Percentiles rank a stretch among this genome's conserved stretches.
Evolutionary conservation across 2,888 invertebrate species (phyloP).

Genomic region (Theretra japonica): DNA sequence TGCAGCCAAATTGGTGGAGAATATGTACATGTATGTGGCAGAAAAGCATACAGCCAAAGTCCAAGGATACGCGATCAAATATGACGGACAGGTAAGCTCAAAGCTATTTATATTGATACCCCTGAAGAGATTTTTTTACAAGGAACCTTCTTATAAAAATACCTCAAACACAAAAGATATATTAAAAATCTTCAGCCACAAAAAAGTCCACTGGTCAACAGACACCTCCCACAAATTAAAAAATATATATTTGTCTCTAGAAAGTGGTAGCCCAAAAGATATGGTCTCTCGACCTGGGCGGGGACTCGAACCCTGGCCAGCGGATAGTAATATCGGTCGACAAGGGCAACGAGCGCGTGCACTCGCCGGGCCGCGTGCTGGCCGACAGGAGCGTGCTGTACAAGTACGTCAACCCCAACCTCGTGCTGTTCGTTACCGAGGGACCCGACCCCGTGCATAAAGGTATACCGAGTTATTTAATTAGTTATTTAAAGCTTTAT

Average conservation of each 20-base stretch:
- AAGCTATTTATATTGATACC: neutral
- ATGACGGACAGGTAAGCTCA: conserved; percentile 65
- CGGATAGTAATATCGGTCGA: conserved; percentile 86
- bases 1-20: conserved; percentile 79
- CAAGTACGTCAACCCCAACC: conserved; percentile 99
- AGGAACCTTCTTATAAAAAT: no score
- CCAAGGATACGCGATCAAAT: conserved; percentile 73
- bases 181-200: no score
- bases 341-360: conserved; percentile 91
- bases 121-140: neutral
- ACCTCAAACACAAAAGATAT: no score
- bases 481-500: no score
- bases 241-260: conserved; percentile 58
- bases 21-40: conserved; percentile 76
- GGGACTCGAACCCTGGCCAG: conserved; percentile 82
- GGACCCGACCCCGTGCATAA: conserved; percentile 90
- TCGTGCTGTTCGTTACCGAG: conserved; percentile 93
- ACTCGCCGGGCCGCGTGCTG: conserved; percentile 97
- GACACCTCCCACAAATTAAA: no score
- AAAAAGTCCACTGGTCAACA: no score
- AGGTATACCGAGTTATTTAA: conserved; percentile 80
- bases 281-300: conserved; percentile 90
- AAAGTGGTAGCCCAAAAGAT: conserved; percentile 85
- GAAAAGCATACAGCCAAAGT: conserved; percentile 72
- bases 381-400: conserved; percentile 98